Percentiles rank a stretch among this genome's conserved stretches.
These are phyloP conservation scores for Diplazon laetatorius DNA, from an alignment of 2,888 invertebrate genomes.

Conservation along the genomic window DNA sequence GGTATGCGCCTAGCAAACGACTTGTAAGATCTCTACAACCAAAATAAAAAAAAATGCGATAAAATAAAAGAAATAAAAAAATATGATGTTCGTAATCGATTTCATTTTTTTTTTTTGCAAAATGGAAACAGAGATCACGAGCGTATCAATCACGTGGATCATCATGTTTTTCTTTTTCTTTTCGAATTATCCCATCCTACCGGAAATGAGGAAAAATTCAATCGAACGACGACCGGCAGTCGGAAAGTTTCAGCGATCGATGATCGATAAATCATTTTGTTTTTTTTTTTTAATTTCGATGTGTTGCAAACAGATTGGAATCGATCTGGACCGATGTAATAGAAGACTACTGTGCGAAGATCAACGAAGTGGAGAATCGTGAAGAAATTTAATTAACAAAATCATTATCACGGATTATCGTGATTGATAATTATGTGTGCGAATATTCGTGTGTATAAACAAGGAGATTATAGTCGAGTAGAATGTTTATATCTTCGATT, in stretches of 20 bases:
- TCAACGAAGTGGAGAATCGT: slow-evolving; percentile 1
- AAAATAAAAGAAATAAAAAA: background rate
- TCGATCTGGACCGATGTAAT: background rate
- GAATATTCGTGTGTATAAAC: too few species aligned
- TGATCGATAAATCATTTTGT: background rate
- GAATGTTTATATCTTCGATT: too few species aligned
- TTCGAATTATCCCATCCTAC: background rate
- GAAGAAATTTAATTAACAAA: background rate
- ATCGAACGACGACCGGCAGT: background rate
- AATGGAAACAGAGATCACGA: too few species aligned
- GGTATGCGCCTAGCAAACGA: background rate
- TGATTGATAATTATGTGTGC: too few species aligned
- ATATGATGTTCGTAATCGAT: background rate
- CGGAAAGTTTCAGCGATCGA: slow-evolving; percentile 1
- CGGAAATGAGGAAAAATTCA: background rate
- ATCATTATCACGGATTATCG: too few species aligned
- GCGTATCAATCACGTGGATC: background rate
- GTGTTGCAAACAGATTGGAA: too few species aligned
- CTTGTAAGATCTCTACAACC: background rate
- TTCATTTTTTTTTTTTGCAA: too few species aligned
- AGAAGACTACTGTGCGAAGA: background rate
- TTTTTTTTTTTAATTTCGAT: too few species aligned
- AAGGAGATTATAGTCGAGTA: too few species aligned
- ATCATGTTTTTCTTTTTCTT: background rate
- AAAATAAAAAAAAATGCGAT: background rate